Conservation (phyloP, 2,113 vertebrate species). For the Bufo bufo region DNA sequence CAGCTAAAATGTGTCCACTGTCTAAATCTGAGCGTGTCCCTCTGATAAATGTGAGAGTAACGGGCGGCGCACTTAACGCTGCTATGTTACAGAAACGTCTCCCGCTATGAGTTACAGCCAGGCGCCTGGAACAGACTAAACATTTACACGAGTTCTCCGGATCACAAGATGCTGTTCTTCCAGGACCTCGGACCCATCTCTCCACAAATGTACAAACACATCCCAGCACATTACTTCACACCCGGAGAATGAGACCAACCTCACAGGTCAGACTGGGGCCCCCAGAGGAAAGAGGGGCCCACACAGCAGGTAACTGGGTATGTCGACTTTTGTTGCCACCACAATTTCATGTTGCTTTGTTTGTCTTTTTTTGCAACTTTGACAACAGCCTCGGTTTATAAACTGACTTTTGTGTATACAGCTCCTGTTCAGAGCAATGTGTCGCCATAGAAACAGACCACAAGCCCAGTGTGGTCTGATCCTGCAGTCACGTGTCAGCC, state of each 20-base stretch:
- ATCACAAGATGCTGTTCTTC: neutral
- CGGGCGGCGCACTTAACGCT: too few species aligned
- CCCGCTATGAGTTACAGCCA: neutral
- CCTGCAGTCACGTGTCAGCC: too few species aligned
- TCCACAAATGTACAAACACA: neutral
- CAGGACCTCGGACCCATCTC: neutral
- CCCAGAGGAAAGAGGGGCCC: too few species aligned
- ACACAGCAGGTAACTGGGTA: too few species aligned
- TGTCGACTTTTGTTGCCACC: too few species aligned
- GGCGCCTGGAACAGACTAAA: neutral
- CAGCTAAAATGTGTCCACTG: too few species aligned
- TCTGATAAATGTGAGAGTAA: neutral
- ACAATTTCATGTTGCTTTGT: too few species aligned
- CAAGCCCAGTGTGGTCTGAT: neutral
- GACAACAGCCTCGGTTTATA: too few species aligned
- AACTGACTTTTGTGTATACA: neutral
- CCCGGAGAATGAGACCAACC: neutral
- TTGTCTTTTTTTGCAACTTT: too few species aligned
- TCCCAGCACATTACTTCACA: neutral
- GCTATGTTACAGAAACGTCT: neutral
- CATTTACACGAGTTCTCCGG: slow-evolving; percentile 16
- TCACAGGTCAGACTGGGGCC: too few species aligned
- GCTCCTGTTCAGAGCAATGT: neutral
- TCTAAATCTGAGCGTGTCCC: too few species aligned
- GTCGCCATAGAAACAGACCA: neutral